These are phyloP conservation scores for Ceraclea dissimilis DNA, from an alignment of 2,888 invertebrate species.

Conservation along the genomic window DNA sequence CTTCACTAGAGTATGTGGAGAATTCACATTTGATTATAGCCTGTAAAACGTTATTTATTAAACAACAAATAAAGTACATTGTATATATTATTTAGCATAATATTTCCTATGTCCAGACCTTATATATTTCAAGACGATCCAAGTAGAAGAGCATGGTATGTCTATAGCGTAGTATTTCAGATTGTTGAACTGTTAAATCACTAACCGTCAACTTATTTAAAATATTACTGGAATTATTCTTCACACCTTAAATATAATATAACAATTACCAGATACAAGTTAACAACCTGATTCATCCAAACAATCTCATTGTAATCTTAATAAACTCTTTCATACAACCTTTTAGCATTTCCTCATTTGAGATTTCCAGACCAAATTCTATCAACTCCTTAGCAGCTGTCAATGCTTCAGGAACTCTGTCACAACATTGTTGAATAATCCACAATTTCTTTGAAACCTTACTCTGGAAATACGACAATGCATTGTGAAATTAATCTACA, in stretches of 20 bases:
- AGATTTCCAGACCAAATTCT: conserved; percentile 64
- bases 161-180: conserved; percentile 57
- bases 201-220: conserved; percentile 38
- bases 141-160: conserved; percentile 61
- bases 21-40: conserved; percentile 54
- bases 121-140: conserved; percentile 63
- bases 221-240: conserved; percentile 26
- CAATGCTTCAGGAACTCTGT: conserved; percentile 63
- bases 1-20: conserved; percentile 53
- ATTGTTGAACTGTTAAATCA: conserved; percentile 56
- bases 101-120: conserved; percentile 36
- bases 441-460: conserved; percentile 70
- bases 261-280: too few relatives aligned
- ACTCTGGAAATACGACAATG: conserved; percentile 39
- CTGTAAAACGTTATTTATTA: conserved; percentile 34
- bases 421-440: conserved; percentile 74
- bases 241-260: too few relatives aligned
- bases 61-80: not conserved
- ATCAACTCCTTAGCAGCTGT: conserved; percentile 65
- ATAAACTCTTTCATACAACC: too few relatives aligned
- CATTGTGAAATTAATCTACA: too few relatives aligned
- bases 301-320: too few relatives aligned
- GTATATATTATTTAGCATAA: not conserved
- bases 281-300: too few relatives aligned
- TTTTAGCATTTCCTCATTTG: conserved; percentile 56